Evolutionary conservation across 2,113 vertebrate genomes (phyloP), one percentile per base, ranked within the genome.

Genomic region (Bungarus multicinctus): DNA sequence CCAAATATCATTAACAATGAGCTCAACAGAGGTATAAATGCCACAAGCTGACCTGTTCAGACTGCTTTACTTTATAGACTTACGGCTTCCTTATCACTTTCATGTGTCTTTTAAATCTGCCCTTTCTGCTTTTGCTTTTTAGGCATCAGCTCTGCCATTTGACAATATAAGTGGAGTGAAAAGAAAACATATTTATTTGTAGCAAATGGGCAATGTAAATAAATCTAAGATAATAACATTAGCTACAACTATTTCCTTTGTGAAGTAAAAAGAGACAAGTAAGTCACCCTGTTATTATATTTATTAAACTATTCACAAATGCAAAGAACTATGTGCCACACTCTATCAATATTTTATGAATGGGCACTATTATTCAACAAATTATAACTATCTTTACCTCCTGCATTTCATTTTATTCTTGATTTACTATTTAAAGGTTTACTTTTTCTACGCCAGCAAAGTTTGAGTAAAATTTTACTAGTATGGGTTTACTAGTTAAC

Each of bases 1-100:
- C 57, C 69, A 91, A 91, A 27, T 89, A 90, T 93, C 74, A 89
- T 39, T 94, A 34, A 93, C 85, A 94, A 91, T 92, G 89, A 90
- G 64, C 10, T 91, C 55, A 91, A 89, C 25, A 54, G 87, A 88
- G 92, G 22, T 94, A 69, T 90, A 43, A 60, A 34, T 90, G 60
- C 89, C 92, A 34, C 45, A 86, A 91, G 81, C 74, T 89, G 85
- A 87, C 88, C 53, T 87, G 85, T 47, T 91, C 92, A 89, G 30
- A 43, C 47, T 92, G 14, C 54, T 90, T 95, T 74, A 43, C 74
- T 92, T 94, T 94, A 88, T 93, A 92, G 39, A 69, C 47, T 64
- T 91, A 91, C 11, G 34, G 64, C 9, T 91, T 92, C 74, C 81
- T 89, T 92, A 69, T 74, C 90, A 94, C 18, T 87, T 39, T 53